Conservation (phyloP, 2,888 invertebrate species). For the Apodemia duryi region DNA sequence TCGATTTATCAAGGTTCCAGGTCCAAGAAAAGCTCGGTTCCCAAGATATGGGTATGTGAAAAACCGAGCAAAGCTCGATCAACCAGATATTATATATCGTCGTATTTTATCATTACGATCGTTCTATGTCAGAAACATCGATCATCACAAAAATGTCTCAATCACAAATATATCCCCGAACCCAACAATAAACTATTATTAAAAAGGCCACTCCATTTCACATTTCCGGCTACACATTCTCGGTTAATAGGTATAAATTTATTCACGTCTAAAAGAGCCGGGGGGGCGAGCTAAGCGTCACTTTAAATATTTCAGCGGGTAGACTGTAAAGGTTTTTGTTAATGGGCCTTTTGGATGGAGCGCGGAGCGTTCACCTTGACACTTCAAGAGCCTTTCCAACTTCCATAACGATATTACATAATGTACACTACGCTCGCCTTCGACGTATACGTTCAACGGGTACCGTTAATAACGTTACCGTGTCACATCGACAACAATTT, state of each 20-base stretch:
- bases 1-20: too few relatives aligned
- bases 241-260: constrained; percentile 6
- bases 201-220: background rate
- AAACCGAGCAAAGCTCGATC: too few relatives aligned
- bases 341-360: constrained; percentile 16
- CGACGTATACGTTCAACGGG: background rate
- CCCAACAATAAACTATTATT: background rate
- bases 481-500: background rate
- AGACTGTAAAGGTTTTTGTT: constrained; percentile 16
- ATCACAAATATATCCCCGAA: background rate
- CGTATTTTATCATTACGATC: too few relatives aligned
- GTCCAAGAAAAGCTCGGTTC: too few relatives aligned
- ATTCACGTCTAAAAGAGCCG: background rate
- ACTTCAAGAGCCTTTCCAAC: constrained; percentile 12
- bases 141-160: background rate
- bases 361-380: constrained; percentile 12
- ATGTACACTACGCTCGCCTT: background rate
- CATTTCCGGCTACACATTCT: background rate
- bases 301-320: constrained; percentile 19
- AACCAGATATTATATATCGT: too few relatives aligned
- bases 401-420: constrained; percentile 9
- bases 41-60: too few relatives aligned
- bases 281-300: constrained; percentile 12
- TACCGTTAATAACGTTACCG: background rate
- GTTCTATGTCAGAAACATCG: too few relatives aligned